phyloP scores from a whole-genome alignment of 1,140 invertebrate species.

The Globodera ellingtonae region DNA sequence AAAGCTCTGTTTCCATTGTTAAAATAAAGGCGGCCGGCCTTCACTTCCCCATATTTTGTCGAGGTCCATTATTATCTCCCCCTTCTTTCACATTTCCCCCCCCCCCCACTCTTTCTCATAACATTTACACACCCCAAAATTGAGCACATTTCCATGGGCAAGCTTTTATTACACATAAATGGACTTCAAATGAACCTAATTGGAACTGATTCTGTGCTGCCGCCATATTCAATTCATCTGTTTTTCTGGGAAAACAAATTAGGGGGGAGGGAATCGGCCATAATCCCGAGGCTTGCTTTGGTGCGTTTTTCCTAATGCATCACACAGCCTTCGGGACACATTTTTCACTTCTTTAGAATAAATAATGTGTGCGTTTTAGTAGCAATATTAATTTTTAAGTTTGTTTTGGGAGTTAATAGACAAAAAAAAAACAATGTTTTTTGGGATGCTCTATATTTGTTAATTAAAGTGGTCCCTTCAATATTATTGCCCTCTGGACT shows the following conservation, averaged over 20 bases:
- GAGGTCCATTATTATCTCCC: not conserved
- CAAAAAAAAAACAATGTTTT: too few relatives aligned
- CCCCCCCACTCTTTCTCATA: not conserved
- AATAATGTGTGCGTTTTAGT: not conserved
- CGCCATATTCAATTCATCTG: not conserved
- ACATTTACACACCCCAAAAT: not conserved
- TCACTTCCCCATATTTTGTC: not conserved
- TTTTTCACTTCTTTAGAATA: not conserved
- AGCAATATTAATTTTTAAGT: not conserved
- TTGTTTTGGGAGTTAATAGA: too few relatives aligned
- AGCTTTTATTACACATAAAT: not conserved
- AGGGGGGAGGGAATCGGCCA: not conserved
- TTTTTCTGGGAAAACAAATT: slow-evolving; percentile 10
- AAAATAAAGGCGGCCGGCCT: not conserved
- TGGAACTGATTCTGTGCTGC: slow-evolving; percentile 10
- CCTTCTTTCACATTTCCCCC: not conserved
- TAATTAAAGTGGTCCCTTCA: too few relatives aligned
- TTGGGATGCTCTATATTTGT: too few relatives aligned
- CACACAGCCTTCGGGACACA: not conserved
- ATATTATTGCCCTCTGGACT: too few relatives aligned
- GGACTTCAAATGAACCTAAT: slow-evolving; percentile 5
- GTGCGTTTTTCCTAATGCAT: not conserved
- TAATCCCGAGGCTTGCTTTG: not conserved
- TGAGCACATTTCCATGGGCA: not conserved
- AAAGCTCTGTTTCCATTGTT: not conserved